Conservation (phyloP, 2,888 invertebrate genomes). For the Eupithecia tripunctaria region DNA sequence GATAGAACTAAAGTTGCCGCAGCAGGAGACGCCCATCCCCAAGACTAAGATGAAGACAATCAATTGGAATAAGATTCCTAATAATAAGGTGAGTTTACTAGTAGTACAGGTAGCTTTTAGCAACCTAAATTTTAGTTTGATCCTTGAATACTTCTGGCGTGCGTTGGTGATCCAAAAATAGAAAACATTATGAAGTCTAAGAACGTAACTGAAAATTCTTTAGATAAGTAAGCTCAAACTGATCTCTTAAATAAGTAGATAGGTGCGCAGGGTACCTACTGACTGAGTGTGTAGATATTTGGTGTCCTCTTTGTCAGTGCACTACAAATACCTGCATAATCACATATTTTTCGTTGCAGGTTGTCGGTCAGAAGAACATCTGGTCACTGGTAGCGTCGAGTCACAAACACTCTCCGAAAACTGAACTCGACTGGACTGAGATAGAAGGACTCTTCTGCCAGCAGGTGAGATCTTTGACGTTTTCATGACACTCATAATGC, state of each 20-base stretch:
- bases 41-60: conserved; percentile 98
- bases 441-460: conserved; percentile 98
- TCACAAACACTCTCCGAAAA: conserved; percentile 92
- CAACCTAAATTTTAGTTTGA: not conserved
- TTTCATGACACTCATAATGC: not conserved
- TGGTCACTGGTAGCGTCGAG: conserved; percentile 95
- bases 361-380: conserved; percentile 95
- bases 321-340: not conserved
- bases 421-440: conserved; percentile 95
- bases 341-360: conserved; percentile 71
- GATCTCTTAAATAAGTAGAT: not conserved
- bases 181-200: not conserved
- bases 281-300: no score
- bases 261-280: not conserved
- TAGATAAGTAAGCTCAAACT: not conserved
- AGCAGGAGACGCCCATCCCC: conserved; percentile 96
- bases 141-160: not conserved
- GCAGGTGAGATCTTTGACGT: conserved; percentile 84
- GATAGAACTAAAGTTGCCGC: conserved; percentile 87
- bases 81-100: conserved; percentile 89
- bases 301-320: not conserved
- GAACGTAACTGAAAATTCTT: not conserved
- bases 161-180: not conserved
- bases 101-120: not conserved
- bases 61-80: conserved; percentile 98